Evolutionary conservation across 2,797 vertebrate genomes (phyloP), one percentile per base, ranked within the genome.

Genomic region (Lutjanus argentimaculatus): DNA sequence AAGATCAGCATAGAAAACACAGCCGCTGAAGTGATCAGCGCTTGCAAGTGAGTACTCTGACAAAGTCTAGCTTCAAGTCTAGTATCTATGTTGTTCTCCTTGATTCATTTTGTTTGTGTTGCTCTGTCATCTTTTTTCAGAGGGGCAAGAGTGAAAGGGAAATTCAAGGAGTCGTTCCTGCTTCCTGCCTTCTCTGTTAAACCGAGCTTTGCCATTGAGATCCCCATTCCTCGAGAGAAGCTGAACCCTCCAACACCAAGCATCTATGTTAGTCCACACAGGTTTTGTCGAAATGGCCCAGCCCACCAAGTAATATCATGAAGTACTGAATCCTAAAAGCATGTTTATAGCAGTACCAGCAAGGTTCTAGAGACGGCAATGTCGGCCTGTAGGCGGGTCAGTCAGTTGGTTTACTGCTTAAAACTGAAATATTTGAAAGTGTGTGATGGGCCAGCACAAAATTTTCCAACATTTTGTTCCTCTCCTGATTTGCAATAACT

Each of bases 241-340:
- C 96, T 98, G 17, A 98, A 96, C 83, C 97, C 97, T 1, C 97
- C 97, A 8, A 98, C 97, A 0, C 97, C 97, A 5, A 98, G 97
- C 90, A 99, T 99, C 82, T 98, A 98, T 72, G 97, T 98, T 92
- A 88, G 97, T 94, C 22, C 56, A n/a, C 53, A 16, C 56, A 63
- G 19, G 3, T 7, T 17, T 2, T 8, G 4, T 21, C 8, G 7
- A 61, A 49, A 42, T 7, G 30, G 68, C 8, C 19, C 40, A 42
- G 17, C 2, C 56, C 64, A 45, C 10, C 9, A 62, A 72, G 43
- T 30, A 13, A 5, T 12, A 25, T 65, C 25, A 9, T 19, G 4
- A 40, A 21, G 8, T 43, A 25, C 0, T 22, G 10, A 68, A 21
- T 42, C 8, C 55, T 40, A 49, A 67, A 65, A n/a, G 45, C 7